These are phyloP conservation scores for Palaemon carinicauda DNA, from an alignment of 1,140 invertebrate species.

Conservation along the genomic window DNA sequence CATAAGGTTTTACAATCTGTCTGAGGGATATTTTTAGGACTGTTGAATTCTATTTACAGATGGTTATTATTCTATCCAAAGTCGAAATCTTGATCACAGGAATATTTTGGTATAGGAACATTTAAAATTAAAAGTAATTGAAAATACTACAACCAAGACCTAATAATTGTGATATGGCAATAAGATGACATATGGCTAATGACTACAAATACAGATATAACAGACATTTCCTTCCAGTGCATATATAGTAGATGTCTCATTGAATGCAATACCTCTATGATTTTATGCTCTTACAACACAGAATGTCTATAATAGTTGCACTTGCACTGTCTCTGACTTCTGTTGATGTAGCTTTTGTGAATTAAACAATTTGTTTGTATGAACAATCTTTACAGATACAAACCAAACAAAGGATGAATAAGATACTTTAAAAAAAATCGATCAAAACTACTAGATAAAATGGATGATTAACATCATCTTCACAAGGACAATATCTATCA, in stretches of 20 bases:
- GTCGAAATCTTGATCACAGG: constrained; percentile 42
- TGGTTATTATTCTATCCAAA: constrained; percentile 26
- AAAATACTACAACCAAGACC: constrained; percentile 18
- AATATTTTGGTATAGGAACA: constrained; percentile 37
- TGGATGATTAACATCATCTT: no score
- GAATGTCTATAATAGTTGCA: no score
- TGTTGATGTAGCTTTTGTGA: no score
- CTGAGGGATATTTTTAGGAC: constrained; percentile 34
- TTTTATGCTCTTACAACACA: neutral
- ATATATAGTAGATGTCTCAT: constrained; percentile 26
- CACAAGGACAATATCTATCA: no score
- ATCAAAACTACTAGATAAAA: no score
- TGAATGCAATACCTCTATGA: neutral
- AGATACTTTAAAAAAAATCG: no score
- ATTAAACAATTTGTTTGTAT: no score
- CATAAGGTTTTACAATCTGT: constrained; percentile 39
- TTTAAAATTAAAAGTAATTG: constrained; percentile 24
- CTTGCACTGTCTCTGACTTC: no score
- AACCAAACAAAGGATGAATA: no score
- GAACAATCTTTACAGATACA: no score
- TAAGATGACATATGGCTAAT: constrained; percentile 25
- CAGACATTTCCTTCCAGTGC: constrained; percentile 22
- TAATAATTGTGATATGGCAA: constrained; percentile 48
- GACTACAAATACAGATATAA: constrained; percentile 28
- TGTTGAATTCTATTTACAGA: constrained; percentile 44